These are phyloP conservation scores for Drosophila trapezifrons DNA, from an alignment of 1,140 invertebrate species.

Conservation along the genomic window DNA sequence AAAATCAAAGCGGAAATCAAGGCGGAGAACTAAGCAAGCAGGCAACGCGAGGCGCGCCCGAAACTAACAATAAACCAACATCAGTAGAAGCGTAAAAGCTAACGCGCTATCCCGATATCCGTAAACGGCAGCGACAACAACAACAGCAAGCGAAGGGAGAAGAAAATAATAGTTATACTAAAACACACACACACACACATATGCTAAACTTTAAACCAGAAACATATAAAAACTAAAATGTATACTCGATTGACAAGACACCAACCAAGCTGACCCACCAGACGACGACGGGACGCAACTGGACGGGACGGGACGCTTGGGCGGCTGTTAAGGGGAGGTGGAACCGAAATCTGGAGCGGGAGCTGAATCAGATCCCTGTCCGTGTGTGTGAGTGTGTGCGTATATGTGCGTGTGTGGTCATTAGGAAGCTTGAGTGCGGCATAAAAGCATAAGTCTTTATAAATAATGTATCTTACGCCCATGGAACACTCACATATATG, in stretches of 20 bases:
- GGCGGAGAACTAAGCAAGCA: constrained; percentile 62
- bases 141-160: constrained; percentile 20
- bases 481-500: constrained; percentile 17
- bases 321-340: constrained; percentile 42
- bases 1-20: constrained; percentile 65
- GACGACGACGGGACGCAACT: too few species aligned
- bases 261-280: constrained; percentile 54
- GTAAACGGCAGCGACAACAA: constrained; percentile 17
- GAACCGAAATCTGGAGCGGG: constrained; percentile 37
- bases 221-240: constrained; percentile 69
- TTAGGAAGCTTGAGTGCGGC: constrained; percentile 37
- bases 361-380: constrained; percentile 38
- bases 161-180: constrained; percentile 51
- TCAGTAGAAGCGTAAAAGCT: constrained; percentile 50
- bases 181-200: constrained; percentile 43
- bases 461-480: constrained; percentile 46
- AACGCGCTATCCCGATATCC: constrained; percentile 33
- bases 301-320: constrained; percentile 34
- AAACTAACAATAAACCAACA: constrained; percentile 55
- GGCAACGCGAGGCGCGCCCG: constrained; percentile 62
- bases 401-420: constrained; percentile 25
- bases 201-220: constrained; percentile 69
- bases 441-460: constrained; percentile 58
- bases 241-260: constrained; percentile 81
- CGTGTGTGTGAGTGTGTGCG: constrained; percentile 31